These are phyloP conservation scores for Aplodontia rufa DNA, from an alignment of 2,113 vertebrate species.

Conservation along the genomic window DNA sequence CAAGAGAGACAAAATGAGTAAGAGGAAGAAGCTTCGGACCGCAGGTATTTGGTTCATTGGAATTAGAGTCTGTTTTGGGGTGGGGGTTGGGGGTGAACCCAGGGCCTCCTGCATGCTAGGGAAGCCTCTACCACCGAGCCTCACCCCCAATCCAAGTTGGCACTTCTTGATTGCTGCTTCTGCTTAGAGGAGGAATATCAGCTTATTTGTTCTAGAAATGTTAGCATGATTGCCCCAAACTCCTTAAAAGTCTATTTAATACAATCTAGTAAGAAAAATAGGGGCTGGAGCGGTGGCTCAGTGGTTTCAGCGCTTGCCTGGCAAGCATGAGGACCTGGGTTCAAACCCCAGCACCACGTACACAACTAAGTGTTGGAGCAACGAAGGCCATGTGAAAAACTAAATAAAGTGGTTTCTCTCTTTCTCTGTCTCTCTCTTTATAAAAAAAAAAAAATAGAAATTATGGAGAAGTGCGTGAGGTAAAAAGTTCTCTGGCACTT, in stretches of 20 bases:
- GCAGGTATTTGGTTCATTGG: slow-evolving; percentile 71
- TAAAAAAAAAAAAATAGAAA: too few species aligned
- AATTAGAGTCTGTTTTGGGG: neutral
- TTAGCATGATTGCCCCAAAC: neutral
- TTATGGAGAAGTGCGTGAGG: neutral
- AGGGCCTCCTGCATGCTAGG: neutral
- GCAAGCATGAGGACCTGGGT: too few species aligned
- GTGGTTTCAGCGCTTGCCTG: too few species aligned
- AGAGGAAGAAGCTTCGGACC: slow-evolving; percentile 62
- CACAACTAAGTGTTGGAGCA: too few species aligned
- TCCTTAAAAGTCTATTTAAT: neutral
- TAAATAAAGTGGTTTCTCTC: too few species aligned
- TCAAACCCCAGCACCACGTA: too few species aligned
- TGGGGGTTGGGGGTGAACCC: neutral
- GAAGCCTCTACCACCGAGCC: neutral
- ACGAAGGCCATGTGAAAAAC: too few species aligned
- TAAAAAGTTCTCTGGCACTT: neutral
- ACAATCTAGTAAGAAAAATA: neutral
- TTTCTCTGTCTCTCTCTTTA: too few species aligned
- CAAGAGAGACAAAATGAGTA: slow-evolving; percentile 71
- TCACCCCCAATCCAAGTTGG: neutral
- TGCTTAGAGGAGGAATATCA: neutral
- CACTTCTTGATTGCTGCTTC: neutral
- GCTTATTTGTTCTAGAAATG: neutral
- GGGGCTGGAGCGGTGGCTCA: too few species aligned